Evolutionary conservation across 2,797 vertebrate species (phyloP), one percentile per base, ranked within the genome.

Genomic region (Botia kubotai): DNA sequence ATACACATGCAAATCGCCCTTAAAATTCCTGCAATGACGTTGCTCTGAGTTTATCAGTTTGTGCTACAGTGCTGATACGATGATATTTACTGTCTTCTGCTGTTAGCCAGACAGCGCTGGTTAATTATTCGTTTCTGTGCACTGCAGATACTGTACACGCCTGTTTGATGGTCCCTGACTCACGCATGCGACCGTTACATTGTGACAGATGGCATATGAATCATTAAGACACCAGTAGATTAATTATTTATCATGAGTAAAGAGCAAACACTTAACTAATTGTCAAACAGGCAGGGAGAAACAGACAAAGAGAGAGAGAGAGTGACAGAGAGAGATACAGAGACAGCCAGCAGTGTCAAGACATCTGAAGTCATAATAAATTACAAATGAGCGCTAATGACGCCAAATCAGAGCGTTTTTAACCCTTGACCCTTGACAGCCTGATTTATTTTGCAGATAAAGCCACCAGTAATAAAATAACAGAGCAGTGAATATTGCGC

Each of bases 241-340:
- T 88, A 95, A 95, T 95, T 95, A 96, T 95, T 95, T 91, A 95
- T 94, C 89, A 89, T 83, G 92, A 91, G 72, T 71, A 91, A 94
- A 93, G 90, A 94, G 94, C 91, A 92, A 94, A 94, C 90, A 89
- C 86, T 94, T 92, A 86, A 87, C 90, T 78, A 79, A 80, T 73
- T 73, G 70, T 79, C 70, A 79, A 73, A 75, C 39, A 75, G 2
- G 46, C 26, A 79, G 52, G 26, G 62, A 76, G 72, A 79, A 70
- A 83, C 50, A 72, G 52, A 85, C 57, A 46, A 48, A 72, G 60
- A 71, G 66, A 75, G 29, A 75, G 29, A 80, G 72, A 71, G 16
- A 55, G 43, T 23, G 70, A 33, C 53, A 72, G 77, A 72, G 77
- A 72, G 57, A 63, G 46, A 72, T n/a, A 82, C 55, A 68, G 46